phyloP scores from a whole-genome alignment of 1,140 invertebrate genomes.

The Cyclargus thomasi region DNA sequence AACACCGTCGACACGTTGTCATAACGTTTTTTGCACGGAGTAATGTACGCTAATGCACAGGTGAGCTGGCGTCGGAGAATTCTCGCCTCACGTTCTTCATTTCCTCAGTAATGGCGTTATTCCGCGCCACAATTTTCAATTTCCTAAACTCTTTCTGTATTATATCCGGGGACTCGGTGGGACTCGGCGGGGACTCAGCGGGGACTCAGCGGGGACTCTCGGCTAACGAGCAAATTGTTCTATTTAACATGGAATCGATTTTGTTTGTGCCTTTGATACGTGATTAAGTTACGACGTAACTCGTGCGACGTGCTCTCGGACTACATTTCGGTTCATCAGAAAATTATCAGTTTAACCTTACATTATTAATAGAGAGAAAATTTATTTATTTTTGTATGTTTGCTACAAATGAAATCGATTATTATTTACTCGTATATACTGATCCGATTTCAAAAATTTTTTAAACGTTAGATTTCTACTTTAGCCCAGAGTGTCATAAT shows the following conservation, averaged over 20 bases:
- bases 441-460: no score
- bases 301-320: no score
- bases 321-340: no score
- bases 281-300: not conserved
- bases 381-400: no score
- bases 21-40: not conserved
- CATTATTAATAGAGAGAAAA: no score
- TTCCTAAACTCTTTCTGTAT: constrained; percentile 65
- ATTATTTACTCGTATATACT: no score
- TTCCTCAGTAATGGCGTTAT: constrained; percentile 69
- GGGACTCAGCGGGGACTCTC: constrained; percentile 2
- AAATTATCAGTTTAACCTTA: no score
- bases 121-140: constrained; percentile 69
- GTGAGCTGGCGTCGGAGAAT: constrained; percentile 33
- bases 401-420: no score
- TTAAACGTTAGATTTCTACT: no score
- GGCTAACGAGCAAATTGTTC: constrained; percentile 29
- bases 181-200: constrained; percentile 24
- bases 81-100: constrained; percentile 67
- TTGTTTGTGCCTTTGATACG: no score
- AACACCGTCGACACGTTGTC: not conserved
- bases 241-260: constrained; percentile 16
- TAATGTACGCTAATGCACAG: constrained; percentile 19
- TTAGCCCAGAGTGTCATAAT: no score
- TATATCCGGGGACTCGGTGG: constrained; percentile 38